Evolutionary conservation across 2,888 invertebrate species (phyloP).

Genomic region (Lucinisca nassula): DNA sequence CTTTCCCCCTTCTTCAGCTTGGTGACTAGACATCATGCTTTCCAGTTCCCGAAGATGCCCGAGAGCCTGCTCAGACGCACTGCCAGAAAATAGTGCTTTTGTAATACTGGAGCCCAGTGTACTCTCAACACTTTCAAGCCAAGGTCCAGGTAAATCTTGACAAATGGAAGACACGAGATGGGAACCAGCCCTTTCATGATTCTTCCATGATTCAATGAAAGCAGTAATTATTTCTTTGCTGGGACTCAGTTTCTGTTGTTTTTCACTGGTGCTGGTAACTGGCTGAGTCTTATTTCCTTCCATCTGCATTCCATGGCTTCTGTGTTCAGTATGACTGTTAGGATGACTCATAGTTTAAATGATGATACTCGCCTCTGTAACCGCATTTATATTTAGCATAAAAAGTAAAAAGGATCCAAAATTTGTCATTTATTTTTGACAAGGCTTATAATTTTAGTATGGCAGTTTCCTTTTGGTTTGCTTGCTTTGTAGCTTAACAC

Average conservation of each 20-base stretch:
- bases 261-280: not conserved
- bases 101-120: slow-evolving; percentile 43
- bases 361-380: no score
- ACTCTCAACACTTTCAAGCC: slow-evolving; percentile 47
- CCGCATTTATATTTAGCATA: no score
- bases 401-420: no score
- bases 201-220: slow-evolving; percentile 51
- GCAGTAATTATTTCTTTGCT: not conserved
- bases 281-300: not conserved
- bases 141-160: slow-evolving; percentile 52
- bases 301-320: not conserved
- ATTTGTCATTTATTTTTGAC: no score
- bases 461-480: no score
- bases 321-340: not conserved
- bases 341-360: not conserved
- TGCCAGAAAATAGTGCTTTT: slow-evolving; percentile 55
- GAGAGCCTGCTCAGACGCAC: slow-evolving; percentile 68
- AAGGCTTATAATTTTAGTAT: no score
- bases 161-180: slow-evolving; percentile 43
- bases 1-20: not conserved
- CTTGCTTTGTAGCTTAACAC: no score
- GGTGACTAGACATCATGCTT: slow-evolving; percentile 24
- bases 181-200: slow-evolving; percentile 63
- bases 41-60: slow-evolving; percentile 62
- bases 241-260: no score